These are phyloP conservation scores for Protomyctophum bolini DNA, from an alignment of 2,113 vertebrate species.

Conservation along the genomic window DNA sequence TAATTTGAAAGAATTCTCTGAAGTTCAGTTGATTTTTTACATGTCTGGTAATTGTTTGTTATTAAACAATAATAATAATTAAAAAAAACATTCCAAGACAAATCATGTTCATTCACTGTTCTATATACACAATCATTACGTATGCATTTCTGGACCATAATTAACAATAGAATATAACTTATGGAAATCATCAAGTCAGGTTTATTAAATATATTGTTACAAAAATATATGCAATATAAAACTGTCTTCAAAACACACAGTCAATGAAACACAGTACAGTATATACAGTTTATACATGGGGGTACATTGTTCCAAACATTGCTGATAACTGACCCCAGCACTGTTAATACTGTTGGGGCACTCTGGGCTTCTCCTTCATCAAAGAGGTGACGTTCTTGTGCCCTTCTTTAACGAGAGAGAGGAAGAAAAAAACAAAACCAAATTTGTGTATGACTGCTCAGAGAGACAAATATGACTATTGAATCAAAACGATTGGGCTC, in stretches of 20 bases:
- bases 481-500: constrained; percentile 11
- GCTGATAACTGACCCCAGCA: neutral
- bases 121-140: constrained; percentile 23
- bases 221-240: constrained; percentile 53
- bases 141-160: constrained; percentile 13
- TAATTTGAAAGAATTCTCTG: neutral
- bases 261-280: constrained; percentile 16
- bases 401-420: no score
- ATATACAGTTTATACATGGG: constrained; percentile 10
- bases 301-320: neutral
- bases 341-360: constrained; percentile 10
- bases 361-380: constrained; percentile 1
- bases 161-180: constrained; percentile 51
- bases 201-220: constrained; percentile 53
- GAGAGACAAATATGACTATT: constrained; percentile 2
- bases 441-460: constrained; percentile 22
- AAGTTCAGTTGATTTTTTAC: constrained; percentile 5
- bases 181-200: constrained; percentile 16
- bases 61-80: constrained; percentile 11
- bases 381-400: neutral
- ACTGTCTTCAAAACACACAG: constrained; percentile 20
- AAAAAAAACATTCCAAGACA: constrained; percentile 24
- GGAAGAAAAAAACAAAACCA: no score
- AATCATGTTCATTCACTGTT: constrained; percentile 32
- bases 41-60: constrained; percentile 31